Evolutionary conservation across 2,888 invertebrate genomes (phyloP).

Genomic region (Augochlorella aurata): DNA sequence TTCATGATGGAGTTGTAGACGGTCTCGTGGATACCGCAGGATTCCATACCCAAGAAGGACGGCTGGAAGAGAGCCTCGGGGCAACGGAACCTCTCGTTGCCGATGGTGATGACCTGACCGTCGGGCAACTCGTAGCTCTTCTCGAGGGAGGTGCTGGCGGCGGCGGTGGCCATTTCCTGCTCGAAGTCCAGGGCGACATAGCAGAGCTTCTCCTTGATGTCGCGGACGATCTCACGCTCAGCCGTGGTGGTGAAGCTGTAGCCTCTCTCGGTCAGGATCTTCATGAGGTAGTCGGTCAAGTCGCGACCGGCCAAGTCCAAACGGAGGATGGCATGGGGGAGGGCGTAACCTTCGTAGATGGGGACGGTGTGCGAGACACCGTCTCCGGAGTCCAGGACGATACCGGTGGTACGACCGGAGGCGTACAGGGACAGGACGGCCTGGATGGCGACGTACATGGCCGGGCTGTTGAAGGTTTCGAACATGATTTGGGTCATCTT

Average conservation of each 20-base stretch:
- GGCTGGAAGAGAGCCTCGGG: slow-evolving; percentile 96
- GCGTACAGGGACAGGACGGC: slow-evolving; percentile 92
- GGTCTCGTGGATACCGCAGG: slow-evolving; percentile 94
- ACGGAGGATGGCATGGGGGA: slow-evolving; percentile 98
- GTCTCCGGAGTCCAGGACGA: slow-evolving; percentile 95
- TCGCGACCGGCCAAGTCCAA: slow-evolving; percentile 97
- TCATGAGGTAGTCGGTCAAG: slow-evolving; percentile 98
- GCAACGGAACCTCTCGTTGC: slow-evolving; percentile 93
- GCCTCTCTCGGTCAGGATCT: slow-evolving; percentile 97
- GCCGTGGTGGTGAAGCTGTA: slow-evolving; percentile 97
- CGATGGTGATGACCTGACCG: slow-evolving; percentile 93
- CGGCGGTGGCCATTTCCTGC: slow-evolving; percentile 97
- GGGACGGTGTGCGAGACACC: slow-evolving; percentile 96
- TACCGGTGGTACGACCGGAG: slow-evolving; percentile 96
- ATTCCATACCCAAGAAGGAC: slow-evolving; percentile 95
- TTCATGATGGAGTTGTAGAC: slow-evolving; percentile 98
- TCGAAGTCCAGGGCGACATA: slow-evolving; percentile 97
- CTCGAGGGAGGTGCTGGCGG: slow-evolving; percentile 93
- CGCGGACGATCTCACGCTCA: slow-evolving; percentile 96
- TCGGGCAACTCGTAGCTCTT: slow-evolving; percentile 96
- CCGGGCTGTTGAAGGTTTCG: slow-evolving; percentile 95
- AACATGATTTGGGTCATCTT: slow-evolving; percentile 98
- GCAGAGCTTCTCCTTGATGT: slow-evolving; percentile 96
- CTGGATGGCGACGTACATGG: slow-evolving; percentile 96
- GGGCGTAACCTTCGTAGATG: slow-evolving; percentile 94